Evolutionary conservation across 1,140 invertebrate species (phyloP).

Genomic region (Calephelis virginiensis): DNA sequence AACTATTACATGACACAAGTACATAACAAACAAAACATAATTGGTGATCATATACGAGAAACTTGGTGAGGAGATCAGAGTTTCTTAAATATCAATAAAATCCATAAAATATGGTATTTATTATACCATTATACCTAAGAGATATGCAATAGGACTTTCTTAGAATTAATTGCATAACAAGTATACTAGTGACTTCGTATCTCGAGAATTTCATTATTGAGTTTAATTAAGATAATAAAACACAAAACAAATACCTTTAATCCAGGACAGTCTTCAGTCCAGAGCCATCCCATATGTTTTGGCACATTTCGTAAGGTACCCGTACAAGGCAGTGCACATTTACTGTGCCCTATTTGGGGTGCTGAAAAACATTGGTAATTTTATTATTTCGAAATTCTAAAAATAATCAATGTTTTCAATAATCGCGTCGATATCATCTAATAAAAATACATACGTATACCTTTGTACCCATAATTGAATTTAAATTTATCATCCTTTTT

Average conservation of each 20-base stretch:
- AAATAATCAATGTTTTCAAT: slow-evolving; percentile 23
- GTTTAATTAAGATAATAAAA: slow-evolving; percentile 11
- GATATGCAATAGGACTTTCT: too few relatives aligned
- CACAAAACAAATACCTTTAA: slow-evolving; percentile 50
- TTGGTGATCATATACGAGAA: too few relatives aligned
- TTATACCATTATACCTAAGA: too few relatives aligned
- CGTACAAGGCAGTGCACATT: slow-evolving; percentile 58
- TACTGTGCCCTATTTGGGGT: slow-evolving; percentile 63
- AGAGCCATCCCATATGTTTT: slow-evolving; percentile 68
- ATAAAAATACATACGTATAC: slow-evolving; percentile 66
- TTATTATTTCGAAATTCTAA: not conserved
- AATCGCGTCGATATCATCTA: not conserved
- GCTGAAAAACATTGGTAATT: slow-evolving; percentile 41
- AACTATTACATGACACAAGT: too few relatives aligned
- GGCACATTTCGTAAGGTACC: slow-evolving; percentile 55
- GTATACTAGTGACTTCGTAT: too few relatives aligned
- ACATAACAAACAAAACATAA: too few relatives aligned
- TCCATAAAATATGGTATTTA: too few relatives aligned
- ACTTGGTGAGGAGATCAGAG: too few relatives aligned
- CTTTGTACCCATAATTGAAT: slow-evolving; percentile 69
- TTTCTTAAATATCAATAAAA: too few relatives aligned
- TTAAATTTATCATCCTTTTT: slow-evolving; percentile 60
- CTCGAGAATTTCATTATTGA: too few relatives aligned
- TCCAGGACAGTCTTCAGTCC: slow-evolving; percentile 64
- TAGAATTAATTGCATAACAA: too few relatives aligned